Conservation (phyloP, 2,113 vertebrate species). For the Spheniscus mendiculus region DNA sequence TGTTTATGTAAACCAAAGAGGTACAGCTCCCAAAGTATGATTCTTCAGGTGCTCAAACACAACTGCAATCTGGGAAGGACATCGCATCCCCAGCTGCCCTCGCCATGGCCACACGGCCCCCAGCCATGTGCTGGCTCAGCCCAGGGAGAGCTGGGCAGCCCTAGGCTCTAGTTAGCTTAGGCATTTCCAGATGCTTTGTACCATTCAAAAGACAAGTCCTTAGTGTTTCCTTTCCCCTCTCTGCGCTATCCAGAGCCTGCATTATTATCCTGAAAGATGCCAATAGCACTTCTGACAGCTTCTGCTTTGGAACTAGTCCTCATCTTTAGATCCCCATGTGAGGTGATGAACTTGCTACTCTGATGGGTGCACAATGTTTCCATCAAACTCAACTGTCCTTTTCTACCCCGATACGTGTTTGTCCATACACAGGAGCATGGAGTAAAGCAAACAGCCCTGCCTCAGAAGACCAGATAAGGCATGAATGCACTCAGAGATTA, state of each 20-base stretch:
- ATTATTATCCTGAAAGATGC: background rate
- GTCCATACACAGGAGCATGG: background rate
- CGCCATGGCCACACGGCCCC: background rate
- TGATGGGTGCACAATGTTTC: background rate
- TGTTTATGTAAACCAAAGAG: background rate
- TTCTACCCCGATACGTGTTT: background rate
- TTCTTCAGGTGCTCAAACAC: background rate
- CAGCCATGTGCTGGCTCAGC: background rate
- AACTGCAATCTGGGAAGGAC: background rate
- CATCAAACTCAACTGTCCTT: background rate
- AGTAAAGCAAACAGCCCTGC: background rate
- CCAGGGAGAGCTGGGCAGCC: background rate
- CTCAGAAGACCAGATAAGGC: conserved; percentile 14
- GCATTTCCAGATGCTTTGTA: background rate
- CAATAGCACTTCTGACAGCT: background rate
- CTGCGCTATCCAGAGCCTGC: background rate
- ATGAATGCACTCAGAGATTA: background rate
- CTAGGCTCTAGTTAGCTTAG: background rate
- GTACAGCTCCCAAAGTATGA: background rate
- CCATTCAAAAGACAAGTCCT: background rate
- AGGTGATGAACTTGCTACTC: accelerated
- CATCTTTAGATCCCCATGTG: background rate
- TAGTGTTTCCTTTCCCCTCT: background rate
- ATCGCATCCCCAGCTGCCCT: background rate
- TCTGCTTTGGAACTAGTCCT: background rate